Percentiles rank a stretch among this genome's conserved stretches.
These are phyloP conservation scores for Ornithoptera alexandrae DNA, from an alignment of 2,888 invertebrate species.

Conservation along the genomic window DNA sequence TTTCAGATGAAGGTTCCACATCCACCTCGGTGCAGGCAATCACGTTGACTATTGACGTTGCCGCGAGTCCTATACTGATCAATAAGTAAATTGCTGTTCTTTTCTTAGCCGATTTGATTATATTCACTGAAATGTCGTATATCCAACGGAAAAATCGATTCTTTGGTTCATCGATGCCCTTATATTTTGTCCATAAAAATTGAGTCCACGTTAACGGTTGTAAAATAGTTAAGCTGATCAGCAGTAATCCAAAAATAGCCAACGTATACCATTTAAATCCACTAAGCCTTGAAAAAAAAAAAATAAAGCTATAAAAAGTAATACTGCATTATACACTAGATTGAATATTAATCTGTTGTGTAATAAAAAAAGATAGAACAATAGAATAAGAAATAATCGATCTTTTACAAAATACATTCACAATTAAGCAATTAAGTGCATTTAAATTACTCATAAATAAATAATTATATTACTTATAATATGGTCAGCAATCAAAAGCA, in stretches of 20 bases:
- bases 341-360: too few relatives aligned
- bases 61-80: conserved; percentile 82
- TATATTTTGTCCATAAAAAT: conserved; percentile 82
- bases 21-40: conserved; percentile 59
- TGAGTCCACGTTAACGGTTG: conserved; percentile 88
- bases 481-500: too few relatives aligned
- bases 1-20: conserved; percentile 45
- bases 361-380: too few relatives aligned
- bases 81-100: conserved; percentile 84
- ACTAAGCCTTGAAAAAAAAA: conserved; percentile 53
- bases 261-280: conserved; percentile 60
- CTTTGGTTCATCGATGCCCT: conserved; percentile 77
- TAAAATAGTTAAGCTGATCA: conserved; percentile 67
- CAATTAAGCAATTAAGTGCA: too few relatives aligned
- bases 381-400: too few relatives aligned
- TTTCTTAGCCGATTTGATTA: conserved; percentile 82
- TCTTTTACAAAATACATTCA: too few relatives aligned
- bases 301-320: not conserved
- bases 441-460: not conserved
- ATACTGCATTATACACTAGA: too few relatives aligned
- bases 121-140: conserved; percentile 80
- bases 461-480: not conserved
- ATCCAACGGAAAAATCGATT: conserved; percentile 75
- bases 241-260: conserved; percentile 47
- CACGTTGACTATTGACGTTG: conserved; percentile 84